phyloP scores from a whole-genome alignment of 2,797 vertebrate species.

The Discoglossus pictus region DNA sequence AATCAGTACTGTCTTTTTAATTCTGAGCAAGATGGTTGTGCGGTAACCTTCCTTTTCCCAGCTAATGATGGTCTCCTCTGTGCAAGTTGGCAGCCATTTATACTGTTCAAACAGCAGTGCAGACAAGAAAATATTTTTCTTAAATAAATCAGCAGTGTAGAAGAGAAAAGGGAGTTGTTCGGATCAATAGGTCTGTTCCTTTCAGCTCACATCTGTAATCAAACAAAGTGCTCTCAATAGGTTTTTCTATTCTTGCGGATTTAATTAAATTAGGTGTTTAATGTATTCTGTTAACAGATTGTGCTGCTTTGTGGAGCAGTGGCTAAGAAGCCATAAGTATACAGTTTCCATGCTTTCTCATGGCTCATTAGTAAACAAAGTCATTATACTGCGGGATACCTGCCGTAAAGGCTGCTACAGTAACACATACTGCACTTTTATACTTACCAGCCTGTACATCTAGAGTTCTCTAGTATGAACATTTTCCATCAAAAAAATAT shows the following conservation, averaged over 20 bases:
- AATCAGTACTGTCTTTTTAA: too few relatives aligned
- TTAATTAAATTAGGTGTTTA: slow-evolving; percentile 74
- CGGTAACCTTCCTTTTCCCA: too few relatives aligned
- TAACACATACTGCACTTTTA: slow-evolving; percentile 19
- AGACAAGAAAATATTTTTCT: slow-evolving; percentile 23
- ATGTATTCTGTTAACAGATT: slow-evolving; percentile 65
- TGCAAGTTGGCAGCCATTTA: too few relatives aligned
- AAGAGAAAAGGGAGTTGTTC: slow-evolving; percentile 58
- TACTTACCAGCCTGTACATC: too few relatives aligned
- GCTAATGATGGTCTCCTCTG: too few relatives aligned
- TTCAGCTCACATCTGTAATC: slow-evolving; percentile 68
- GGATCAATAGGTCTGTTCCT: slow-evolving; percentile 68
- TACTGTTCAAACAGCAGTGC: too few relatives aligned
- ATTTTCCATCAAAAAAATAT: too few relatives aligned
- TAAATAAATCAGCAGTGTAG: slow-evolving; percentile 55
- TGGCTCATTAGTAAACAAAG: slow-evolving; percentile 62
- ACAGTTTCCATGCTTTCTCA: slow-evolving; percentile 58
- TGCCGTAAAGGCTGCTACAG: slow-evolving; percentile 48
- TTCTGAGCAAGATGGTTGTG: too few relatives aligned
- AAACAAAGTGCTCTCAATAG: slow-evolving; percentile 69
- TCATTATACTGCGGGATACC: slow-evolving; percentile 52
- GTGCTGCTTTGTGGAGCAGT: slow-evolving; percentile 57
- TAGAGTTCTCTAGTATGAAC: too few relatives aligned
- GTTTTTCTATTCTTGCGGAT: slow-evolving; percentile 64
- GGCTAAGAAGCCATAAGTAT: slow-evolving; percentile 57